Evolutionary conservation across 2,797 vertebrate species (phyloP).

Genomic region (Sardinella longiceps): DNA sequence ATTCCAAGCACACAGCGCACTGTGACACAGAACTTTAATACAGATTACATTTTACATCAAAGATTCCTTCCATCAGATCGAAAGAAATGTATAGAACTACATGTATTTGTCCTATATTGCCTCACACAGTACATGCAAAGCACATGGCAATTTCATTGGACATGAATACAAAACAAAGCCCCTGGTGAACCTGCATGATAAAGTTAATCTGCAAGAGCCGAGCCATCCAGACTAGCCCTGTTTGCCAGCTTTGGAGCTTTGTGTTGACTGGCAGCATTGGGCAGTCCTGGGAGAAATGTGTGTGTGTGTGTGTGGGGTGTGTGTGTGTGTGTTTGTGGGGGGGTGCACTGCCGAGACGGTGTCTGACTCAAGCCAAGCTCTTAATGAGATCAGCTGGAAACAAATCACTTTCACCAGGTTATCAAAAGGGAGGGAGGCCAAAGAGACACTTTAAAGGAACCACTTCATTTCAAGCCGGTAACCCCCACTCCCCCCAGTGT

Average conservation of each 20-base stretch:
- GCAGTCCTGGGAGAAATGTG: neutral
- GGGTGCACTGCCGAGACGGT: neutral
- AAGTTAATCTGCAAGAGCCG: neutral
- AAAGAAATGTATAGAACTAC: neutral
- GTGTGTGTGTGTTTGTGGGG: too few species aligned
- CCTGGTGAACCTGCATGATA: neutral
- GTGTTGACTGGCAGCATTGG: slow-evolving; percentile 4
- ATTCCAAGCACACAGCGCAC: neutral
- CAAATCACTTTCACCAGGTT: slow-evolving; percentile 24
- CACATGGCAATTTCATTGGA: neutral
- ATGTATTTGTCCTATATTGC: neutral
- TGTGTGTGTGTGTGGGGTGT: too few species aligned
- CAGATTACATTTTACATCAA: neutral
- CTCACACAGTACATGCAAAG: neutral
- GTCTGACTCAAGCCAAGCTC: slow-evolving; percentile 24
- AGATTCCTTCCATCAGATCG: neutral
- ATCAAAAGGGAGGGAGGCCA: slow-evolving; percentile 18
- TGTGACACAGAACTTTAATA: neutral
- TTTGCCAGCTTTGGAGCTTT: slow-evolving; percentile 45
- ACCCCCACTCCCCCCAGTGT: neutral
- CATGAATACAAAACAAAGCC: neutral
- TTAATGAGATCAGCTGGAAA: slow-evolving; percentile 24
- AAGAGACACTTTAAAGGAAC: slow-evolving; percentile 18
- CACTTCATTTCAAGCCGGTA: slow-evolving; percentile 9
- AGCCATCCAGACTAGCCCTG: neutral